Evolutionary conservation across 2,113 vertebrate genomes (phyloP).

Genomic region (Carassius gibelio): DNA sequence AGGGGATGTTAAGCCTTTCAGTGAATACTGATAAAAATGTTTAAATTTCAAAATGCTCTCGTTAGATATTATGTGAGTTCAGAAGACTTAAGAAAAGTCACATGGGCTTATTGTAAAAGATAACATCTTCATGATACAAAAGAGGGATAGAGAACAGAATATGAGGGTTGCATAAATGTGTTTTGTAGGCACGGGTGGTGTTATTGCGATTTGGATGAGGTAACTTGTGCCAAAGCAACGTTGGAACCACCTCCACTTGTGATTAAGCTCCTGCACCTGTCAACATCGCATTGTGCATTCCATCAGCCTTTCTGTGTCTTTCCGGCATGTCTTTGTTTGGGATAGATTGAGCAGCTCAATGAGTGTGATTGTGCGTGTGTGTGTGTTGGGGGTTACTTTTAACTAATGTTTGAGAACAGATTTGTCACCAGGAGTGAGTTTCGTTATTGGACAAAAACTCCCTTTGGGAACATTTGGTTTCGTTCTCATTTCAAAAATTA

Average conservation of each 20-base stretch:
- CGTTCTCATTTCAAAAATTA: too few relatives aligned
- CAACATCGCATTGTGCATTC: conserved; percentile 9
- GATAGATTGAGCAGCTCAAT: conserved; percentile 11
- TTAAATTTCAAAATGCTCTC: not conserved
- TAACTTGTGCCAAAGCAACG: conserved; percentile 19
- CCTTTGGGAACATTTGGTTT: too few relatives aligned
- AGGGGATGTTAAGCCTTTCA: not conserved
- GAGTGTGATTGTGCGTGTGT: not conserved
- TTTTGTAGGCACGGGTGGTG: not conserved
- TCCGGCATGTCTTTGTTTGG: conserved; percentile 32
- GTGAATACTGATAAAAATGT: not conserved
- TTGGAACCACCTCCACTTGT: conserved; percentile 27
- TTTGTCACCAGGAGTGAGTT: too few relatives aligned
- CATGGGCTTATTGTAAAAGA: not conserved
- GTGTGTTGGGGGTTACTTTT: not conserved
- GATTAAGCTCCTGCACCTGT: conserved; percentile 23
- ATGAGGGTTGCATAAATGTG: not conserved
- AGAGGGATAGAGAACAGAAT: not conserved
- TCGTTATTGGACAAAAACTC: too few relatives aligned
- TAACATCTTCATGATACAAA: not conserved
- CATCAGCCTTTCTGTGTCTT: conserved; percentile 26
- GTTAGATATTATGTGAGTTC: not conserved
- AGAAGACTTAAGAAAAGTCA: not conserved
- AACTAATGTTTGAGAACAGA: not conserved
- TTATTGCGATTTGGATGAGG: conserved; percentile 8